Evolutionary conservation across 2,888 invertebrate species (phyloP), one percentile per base, ranked within the genome.

Genomic region (Sesamia inferens): DNA sequence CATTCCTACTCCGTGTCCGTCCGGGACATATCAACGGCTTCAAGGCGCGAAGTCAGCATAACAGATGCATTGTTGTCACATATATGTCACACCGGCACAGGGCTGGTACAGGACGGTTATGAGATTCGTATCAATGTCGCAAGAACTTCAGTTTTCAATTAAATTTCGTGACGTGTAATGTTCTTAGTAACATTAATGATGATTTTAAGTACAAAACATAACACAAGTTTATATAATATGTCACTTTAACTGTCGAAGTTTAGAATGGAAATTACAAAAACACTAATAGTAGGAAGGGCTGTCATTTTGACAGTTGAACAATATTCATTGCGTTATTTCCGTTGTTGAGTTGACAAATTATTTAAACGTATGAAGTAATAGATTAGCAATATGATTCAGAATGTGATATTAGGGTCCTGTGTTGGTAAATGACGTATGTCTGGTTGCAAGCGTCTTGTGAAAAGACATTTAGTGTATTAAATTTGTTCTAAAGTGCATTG

Each of bases 41-140:
- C 68, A 66, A 78, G 81, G 82, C 71, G 76, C 81, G 70, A 82
- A 75, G 82, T 78, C 81, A 76, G 79, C 79, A 82, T 81, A 81
- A 74, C 81, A 79, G 71, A 86, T 91, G 93, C 90, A 93, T 94
- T 94, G 93, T 94, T 94, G 93, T 92, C 92, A 89, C 87, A 87
- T 86, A 87, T 88, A 85, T 86, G 88, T 85, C 88, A 87, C 87
- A 81, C 70, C 24, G 57, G 55, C n/a, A 14, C 74, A 89, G 87
- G 87, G 88, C 22, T 88, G 86, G 6, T 83, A 67, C 73, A 31
- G 5, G 22, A 54, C 58, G 59, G 55, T 31, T 71, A 61, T 61
- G 61, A 77, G 64, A 80, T 70, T 54, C 42, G 22, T 67, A 77
- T 81, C 77, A 64, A 24, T 67, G 63, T 67, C 51, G 54, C 6